phyloP scores from a whole-genome alignment of 2,113 vertebrate genomes.

The Opisthocomus hoazin region DNA sequence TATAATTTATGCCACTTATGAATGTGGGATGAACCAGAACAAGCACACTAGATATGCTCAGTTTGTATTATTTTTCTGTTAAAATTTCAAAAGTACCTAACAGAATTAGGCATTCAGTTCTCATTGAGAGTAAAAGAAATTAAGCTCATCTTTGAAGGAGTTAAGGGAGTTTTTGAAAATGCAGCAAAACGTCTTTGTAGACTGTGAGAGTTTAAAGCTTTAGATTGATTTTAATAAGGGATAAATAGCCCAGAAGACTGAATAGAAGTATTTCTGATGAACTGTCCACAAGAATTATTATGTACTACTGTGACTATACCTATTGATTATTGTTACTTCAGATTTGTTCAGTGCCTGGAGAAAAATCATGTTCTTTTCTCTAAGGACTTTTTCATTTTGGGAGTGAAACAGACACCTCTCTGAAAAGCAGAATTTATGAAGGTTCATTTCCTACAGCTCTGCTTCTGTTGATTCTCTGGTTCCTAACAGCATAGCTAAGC shows the following conservation, averaged over 20 bases:
- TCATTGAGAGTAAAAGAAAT: background rate
- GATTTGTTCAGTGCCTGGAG: background rate
- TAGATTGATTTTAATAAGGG: background rate
- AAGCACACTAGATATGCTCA: background rate
- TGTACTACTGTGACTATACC: background rate
- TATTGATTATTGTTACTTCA: background rate
- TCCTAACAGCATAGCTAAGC: background rate
- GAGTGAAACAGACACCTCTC: background rate
- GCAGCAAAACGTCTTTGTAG: background rate
- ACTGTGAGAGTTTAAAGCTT: background rate
- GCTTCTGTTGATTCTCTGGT: background rate
- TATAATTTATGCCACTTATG: background rate
- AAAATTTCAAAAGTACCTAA: background rate
- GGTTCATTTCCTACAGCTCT: background rate
- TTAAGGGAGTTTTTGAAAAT: constrained; percentile 14
- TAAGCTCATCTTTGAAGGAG: background rate
- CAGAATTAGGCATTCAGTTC: background rate
- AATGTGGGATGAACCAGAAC: background rate
- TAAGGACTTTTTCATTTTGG: background rate
- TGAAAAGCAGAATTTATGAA: background rate
- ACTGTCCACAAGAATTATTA: background rate
- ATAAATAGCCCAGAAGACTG: background rate
- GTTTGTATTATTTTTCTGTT: background rate
- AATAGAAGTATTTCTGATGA: background rate
- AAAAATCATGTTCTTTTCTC: background rate